phyloP scores from a whole-genome alignment of 2,113 vertebrate genomes.

The Rostratula benghalensis region DNA sequence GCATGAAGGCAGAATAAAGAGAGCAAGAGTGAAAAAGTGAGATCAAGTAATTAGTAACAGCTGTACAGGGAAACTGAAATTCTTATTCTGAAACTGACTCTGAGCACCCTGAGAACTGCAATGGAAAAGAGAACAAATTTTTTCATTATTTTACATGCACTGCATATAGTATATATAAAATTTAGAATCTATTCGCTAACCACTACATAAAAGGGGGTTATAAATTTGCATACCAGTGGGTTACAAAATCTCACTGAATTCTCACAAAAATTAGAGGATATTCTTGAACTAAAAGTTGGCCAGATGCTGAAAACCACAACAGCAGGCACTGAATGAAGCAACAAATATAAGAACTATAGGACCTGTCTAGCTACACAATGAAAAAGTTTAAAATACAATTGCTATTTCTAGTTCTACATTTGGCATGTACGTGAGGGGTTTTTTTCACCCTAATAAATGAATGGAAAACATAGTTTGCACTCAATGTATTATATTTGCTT shows the following conservation, averaged over 20 bases:
- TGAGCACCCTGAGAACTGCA: not conserved
- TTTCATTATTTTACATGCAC: not conserved
- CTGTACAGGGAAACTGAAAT: not conserved
- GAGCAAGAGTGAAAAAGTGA: not conserved
- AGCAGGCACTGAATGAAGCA: not conserved
- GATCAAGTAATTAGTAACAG: not conserved
- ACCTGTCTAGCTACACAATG: not conserved
- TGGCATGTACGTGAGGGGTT: not conserved
- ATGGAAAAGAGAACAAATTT: not conserved
- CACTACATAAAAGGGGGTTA: not conserved
- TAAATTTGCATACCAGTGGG: not conserved
- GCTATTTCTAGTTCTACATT: not conserved
- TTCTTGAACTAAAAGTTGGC: constrained; percentile 7
- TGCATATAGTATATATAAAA: not conserved
- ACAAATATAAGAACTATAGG: not conserved
- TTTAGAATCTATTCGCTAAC: not conserved
- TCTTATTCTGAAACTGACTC: not conserved
- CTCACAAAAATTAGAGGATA: not conserved
- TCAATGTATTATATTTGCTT: not conserved
- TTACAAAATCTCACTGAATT: not conserved
- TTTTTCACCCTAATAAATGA: not conserved
- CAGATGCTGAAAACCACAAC: not conserved
- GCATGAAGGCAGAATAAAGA: not conserved
- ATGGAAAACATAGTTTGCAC: not conserved
- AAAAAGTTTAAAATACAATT: not conserved